Percentiles rank a stretch among this genome's conserved stretches.
These are phyloP conservation scores for Noctua fimbriata DNA, from an alignment of 2,888 invertebrate species.

Conservation along the genomic window DNA sequence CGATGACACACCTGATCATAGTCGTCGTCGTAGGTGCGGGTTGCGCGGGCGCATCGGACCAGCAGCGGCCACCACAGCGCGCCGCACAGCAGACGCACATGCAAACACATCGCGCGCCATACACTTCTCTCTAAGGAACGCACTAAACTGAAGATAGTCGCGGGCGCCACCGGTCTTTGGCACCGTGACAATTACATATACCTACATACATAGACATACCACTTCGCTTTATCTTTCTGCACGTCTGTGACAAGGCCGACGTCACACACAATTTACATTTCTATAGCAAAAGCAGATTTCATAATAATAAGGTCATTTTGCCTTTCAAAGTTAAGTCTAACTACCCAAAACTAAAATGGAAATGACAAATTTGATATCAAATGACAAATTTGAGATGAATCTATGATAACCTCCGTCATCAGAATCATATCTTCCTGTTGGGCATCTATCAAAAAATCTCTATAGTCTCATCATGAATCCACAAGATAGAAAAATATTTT, in stretches of 20 bases:
- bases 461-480: not conserved
- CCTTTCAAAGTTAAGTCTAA: constrained; percentile 26
- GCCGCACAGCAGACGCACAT: constrained; percentile 88
- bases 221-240: constrained; percentile 83
- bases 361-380: not conserved
- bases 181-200: constrained; percentile 85
- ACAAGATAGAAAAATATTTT: too few relatives aligned
- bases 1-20: constrained; percentile 88
- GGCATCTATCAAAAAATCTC: not conserved
- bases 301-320: constrained; percentile 29
- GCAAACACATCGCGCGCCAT: constrained; percentile 89
- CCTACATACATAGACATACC: constrained; percentile 72
- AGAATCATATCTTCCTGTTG: not conserved
- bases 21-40: constrained; percentile 86
- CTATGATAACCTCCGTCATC: constrained; percentile 1
- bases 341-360: constrained; percentile 23
- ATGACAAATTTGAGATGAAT: not conserved
- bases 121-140: constrained; percentile 88
- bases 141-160: constrained; percentile 88
- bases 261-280: constrained; percentile 67
- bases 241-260: constrained; percentile 78
- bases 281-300: constrained; percentile 41
- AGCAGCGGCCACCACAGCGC: constrained; percentile 89
- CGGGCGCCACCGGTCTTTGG: constrained; percentile 86
- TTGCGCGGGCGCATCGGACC: constrained; percentile 85